Percentiles rank a stretch among this genome's conserved stretches.
These are phyloP conservation scores for Drymodes brunneopygia DNA, from an alignment of 2,113 vertebrate species.

Conservation along the genomic window DNA sequence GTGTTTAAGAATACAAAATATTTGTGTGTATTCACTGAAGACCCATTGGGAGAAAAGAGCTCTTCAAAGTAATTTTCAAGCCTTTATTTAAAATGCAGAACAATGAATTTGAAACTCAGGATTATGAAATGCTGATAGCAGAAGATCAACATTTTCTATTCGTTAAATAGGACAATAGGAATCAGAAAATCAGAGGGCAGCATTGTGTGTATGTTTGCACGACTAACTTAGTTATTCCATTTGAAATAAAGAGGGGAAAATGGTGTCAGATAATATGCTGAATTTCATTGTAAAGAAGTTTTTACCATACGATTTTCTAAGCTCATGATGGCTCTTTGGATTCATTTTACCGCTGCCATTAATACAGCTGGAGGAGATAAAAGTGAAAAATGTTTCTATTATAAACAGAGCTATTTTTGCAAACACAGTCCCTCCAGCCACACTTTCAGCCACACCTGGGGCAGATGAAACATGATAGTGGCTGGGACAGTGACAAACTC, in stretches of 20 bases:
- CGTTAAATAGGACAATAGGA: neutral
- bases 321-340: neutral
- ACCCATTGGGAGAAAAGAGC: neutral
- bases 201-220: neutral
- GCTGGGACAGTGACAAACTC: conserved; percentile 55
- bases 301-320: neutral
- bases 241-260: neutral
- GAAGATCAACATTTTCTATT: neutral
- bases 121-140: neutral
- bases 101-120: neutral
- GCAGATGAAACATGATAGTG: neutral
- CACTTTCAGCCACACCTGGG: neutral
- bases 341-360: neutral
- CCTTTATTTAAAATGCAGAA: conserved; percentile 5
- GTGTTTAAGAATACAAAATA: conserved; percentile 32
- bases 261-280: neutral
- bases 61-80: conserved; percentile 31
- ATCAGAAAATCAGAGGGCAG: neutral
- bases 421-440: neutral
- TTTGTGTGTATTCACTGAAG: neutral
- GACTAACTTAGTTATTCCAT: neutral
- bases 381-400: neutral
- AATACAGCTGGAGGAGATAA: neutral
- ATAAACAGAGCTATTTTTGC: conserved; percentile 22
- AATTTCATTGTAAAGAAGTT: neutral